Conservation (phyloP, 2,113 vertebrate genomes). For the Xiphorhynchus elegans region DNA sequence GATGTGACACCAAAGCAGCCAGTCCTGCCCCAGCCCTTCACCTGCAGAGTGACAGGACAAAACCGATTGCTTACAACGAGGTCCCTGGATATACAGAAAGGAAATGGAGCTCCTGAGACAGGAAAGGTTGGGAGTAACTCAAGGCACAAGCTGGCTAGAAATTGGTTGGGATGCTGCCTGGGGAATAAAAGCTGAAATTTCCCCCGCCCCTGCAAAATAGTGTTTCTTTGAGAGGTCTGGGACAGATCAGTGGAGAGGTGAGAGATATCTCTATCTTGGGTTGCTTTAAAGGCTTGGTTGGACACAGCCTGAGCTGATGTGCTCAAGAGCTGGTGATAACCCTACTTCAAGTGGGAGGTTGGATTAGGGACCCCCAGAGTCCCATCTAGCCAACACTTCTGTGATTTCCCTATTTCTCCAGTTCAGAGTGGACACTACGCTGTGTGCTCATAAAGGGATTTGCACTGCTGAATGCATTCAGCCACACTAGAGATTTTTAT, state of each 20-base stretch:
- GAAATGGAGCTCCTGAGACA: background rate
- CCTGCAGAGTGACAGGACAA: background rate
- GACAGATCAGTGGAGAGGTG: background rate
- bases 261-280: background rate
- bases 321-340: background rate
- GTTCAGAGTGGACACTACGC: conserved; percentile 13
- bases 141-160: background rate
- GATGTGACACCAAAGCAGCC: background rate
- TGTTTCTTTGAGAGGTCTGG: background rate
- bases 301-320: background rate
- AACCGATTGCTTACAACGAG: background rate
- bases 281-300: background rate
- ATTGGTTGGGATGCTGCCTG: background rate
- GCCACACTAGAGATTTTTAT: conserved; percentile 32
- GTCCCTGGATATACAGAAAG: background rate
- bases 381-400: background rate
- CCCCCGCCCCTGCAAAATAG: accelerated
- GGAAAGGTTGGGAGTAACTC: background rate
- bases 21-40: background rate
- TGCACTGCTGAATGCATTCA: background rate
- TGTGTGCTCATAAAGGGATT: conserved; percentile 24
- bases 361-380: background rate
- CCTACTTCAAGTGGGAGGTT: background rate
- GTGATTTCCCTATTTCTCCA: background rate
- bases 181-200: background rate